These are phyloP conservation scores for Cephus pygmeus DNA, from an alignment of 2,888 invertebrate genomes.

Conservation along the genomic window DNA sequence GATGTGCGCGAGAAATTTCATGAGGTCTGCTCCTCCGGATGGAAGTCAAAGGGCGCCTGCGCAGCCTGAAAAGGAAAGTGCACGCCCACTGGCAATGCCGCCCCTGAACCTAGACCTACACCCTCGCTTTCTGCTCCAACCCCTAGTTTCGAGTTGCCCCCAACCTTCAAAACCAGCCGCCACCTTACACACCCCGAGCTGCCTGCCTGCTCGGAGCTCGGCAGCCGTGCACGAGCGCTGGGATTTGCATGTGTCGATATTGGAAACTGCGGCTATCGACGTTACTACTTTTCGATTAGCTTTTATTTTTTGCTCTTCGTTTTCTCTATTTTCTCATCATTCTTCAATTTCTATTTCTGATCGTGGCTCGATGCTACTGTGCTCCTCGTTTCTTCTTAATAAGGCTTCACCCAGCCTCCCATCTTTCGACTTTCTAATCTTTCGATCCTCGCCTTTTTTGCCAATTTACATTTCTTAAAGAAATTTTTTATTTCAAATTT, in stretches of 20 bases:
- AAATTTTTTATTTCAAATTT: not conserved
- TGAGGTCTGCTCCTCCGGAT: not conserved
- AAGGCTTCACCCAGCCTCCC: too few species aligned
- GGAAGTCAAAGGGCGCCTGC: slow-evolving; percentile 48
- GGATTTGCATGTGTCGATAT: not conserved
- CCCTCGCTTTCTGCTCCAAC: slow-evolving; percentile 43
- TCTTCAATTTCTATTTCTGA: not conserved
- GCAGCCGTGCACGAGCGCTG: not conserved
- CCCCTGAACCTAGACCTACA: slow-evolving; percentile 63
- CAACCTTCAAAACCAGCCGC: slow-evolving; percentile 55
- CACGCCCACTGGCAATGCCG: slow-evolving; percentile 56
- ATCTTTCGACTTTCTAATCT: not conserved
- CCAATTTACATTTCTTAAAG: not conserved
- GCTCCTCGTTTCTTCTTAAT: not conserved
- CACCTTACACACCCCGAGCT: slow-evolving; percentile 13
- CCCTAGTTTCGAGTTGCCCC: slow-evolving; percentile 55
- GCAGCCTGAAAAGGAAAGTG: slow-evolving; percentile 62
- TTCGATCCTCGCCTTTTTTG: not conserved
- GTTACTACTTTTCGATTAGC: not conserved
- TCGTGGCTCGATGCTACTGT: not conserved
- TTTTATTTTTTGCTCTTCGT: not conserved
- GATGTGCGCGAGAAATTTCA: slow-evolving; percentile 1
- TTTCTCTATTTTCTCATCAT: not conserved
- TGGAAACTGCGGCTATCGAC: not conserved
- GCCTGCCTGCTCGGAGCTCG: slow-evolving; percentile 1